Evolutionary conservation across 2,113 vertebrate species (phyloP).

Genomic region (Catagonus wagneri): DNA sequence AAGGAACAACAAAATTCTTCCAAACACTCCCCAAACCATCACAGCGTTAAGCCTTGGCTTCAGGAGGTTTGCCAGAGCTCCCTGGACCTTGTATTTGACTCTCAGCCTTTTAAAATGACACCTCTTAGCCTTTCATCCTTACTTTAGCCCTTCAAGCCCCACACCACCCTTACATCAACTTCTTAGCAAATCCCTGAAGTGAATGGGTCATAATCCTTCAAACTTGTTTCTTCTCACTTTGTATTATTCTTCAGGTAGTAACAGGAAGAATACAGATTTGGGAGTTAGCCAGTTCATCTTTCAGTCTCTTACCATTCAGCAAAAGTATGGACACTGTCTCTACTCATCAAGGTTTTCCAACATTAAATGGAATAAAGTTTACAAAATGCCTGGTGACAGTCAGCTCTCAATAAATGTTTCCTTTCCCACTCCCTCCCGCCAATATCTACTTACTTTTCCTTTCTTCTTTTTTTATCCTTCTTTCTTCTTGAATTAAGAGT

Average conservation of each 20-base stretch:
- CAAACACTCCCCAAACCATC: neutral
- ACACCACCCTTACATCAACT: neutral
- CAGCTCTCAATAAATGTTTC: neutral
- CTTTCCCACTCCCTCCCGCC: neutral
- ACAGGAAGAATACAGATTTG: neutral
- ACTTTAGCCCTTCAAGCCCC: neutral
- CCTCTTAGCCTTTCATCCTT: neutral
- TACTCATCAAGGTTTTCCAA: neutral
- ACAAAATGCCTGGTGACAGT: neutral
- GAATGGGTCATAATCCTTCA: neutral
- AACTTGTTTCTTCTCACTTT: neutral
- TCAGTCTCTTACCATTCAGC: neutral
- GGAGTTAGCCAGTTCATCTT: neutral
- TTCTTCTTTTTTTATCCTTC: neutral
- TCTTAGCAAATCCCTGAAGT: neutral
- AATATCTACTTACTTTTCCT: neutral
- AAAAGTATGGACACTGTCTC: neutral
- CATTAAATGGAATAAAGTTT: conserved; percentile 15
- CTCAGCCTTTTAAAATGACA: neutral
- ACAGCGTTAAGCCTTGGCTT: neutral
- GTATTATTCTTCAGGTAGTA: neutral
- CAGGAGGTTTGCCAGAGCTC: neutral
- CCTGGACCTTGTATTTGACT: neutral
- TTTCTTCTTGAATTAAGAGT: conserved; percentile 22
- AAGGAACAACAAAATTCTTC: neutral